These are phyloP conservation scores for Cantharis rufa DNA, from an alignment of 2,888 invertebrate species.

Conservation along the genomic window DNA sequence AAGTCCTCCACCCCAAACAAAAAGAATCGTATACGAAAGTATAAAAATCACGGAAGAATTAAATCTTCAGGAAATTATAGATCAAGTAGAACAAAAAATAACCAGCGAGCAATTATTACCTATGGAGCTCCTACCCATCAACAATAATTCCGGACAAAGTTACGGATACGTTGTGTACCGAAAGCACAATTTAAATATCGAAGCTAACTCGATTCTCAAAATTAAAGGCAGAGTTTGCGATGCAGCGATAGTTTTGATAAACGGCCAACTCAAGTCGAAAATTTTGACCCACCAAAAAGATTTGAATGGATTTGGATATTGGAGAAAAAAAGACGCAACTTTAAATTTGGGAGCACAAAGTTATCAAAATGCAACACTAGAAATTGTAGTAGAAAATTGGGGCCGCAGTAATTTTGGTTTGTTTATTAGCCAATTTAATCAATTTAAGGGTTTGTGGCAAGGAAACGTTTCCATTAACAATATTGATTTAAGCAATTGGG, in stretches of 20 bases:
- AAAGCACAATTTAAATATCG: slow-evolving; percentile 46
- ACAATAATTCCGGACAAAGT: slow-evolving; percentile 64
- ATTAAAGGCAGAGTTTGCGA: slow-evolving; percentile 56
- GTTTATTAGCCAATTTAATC: slow-evolving; percentile 49
- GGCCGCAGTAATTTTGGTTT: slow-evolving; percentile 71
- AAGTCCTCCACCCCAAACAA: slow-evolving; percentile 40
- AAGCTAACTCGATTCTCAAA: slow-evolving; percentile 43
- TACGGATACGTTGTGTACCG: slow-evolving; percentile 63
- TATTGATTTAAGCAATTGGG: slow-evolving; percentile 52
- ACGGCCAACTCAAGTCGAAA: slow-evolving; percentile 51
- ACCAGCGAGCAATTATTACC: slow-evolving; percentile 70
- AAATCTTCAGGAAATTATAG: slow-evolving; percentile 3
- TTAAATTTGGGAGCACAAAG: slow-evolving; percentile 42
- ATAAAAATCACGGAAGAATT: slow-evolving; percentile 30
- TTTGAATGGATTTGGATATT: slow-evolving; percentile 53
- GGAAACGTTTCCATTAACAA: slow-evolving; percentile 56
- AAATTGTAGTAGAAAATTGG: slow-evolving; percentile 72
- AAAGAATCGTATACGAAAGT: slow-evolving; percentile 41
- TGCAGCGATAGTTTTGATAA: slow-evolving; percentile 57
- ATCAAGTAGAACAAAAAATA: slow-evolving; percentile 45
- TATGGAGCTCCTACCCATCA: slow-evolving; percentile 61
- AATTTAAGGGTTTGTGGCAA: slow-evolving; percentile 52
- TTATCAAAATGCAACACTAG: slow-evolving; percentile 47
- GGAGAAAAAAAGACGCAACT: slow-evolving; percentile 47
- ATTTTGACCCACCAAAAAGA: slow-evolving; percentile 42